phyloP scores from a whole-genome alignment of 2,113 vertebrate genomes.

The Phoxinus phoxinus region DNA sequence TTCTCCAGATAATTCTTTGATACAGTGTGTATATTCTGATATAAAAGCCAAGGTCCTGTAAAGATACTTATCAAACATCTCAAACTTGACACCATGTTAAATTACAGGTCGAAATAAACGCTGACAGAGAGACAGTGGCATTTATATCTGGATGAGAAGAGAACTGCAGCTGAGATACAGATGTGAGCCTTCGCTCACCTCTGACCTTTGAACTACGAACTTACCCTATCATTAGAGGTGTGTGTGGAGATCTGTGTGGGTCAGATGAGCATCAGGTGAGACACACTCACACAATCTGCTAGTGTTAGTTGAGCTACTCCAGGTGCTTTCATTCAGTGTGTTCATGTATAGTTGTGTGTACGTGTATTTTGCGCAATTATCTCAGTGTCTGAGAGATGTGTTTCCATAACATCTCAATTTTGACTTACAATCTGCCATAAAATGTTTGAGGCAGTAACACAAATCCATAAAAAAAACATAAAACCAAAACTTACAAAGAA shows the following conservation, averaged over 20 bases:
- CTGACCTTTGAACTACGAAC: conserved; percentile 70
- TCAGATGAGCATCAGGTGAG: conserved; percentile 70
- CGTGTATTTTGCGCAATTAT: neutral
- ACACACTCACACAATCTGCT: conserved; percentile 53
- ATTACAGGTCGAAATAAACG: conserved; percentile 12
- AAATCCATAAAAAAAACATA: neutral
- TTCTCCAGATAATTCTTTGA: conserved; percentile 75
- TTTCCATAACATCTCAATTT: neutral
- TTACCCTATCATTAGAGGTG: conserved; percentile 81
- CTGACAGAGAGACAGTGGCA: conserved; percentile 67
- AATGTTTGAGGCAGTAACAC: neutral
- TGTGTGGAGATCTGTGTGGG: conserved; percentile 76
- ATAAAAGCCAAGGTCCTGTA: conserved; percentile 75
- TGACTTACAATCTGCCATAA: neutral
- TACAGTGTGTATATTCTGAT: conserved; percentile 68
- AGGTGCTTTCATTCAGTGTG: neutral
- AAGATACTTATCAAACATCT: conserved; percentile 16
- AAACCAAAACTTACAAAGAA: neutral
- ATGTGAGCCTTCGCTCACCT: conserved; percentile 74
- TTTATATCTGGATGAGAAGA: conserved; percentile 74
- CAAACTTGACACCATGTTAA: neutral
- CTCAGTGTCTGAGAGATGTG: neutral
- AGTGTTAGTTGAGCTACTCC: neutral
- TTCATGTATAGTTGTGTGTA: conserved; percentile 9
- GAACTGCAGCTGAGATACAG: conserved; percentile 68